A percentile compares a stretch with the other conserved stretches of the same genome.
These are phyloP conservation scores for Rhyacophila brunnea DNA, from an alignment of 1,140 invertebrate species.

Conservation along the genomic window DNA sequence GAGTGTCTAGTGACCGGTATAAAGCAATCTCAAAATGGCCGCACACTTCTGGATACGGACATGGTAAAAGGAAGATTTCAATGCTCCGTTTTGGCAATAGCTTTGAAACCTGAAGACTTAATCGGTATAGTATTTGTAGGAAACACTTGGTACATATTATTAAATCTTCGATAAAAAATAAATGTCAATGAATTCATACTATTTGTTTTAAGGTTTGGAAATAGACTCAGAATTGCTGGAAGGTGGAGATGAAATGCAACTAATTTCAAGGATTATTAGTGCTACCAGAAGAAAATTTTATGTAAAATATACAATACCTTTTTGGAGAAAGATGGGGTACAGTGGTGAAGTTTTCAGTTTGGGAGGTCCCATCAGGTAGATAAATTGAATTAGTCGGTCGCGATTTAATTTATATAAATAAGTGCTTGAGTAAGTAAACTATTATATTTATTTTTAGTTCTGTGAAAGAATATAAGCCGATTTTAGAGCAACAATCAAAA, in stretches of 20 bases:
- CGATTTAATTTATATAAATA: too few species aligned
- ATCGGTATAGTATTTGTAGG: too few species aligned
- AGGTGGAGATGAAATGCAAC: constrained; percentile 1
- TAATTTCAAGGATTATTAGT: background rate
- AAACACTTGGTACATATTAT: too few species aligned
- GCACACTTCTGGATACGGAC: too few species aligned
- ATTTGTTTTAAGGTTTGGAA: constrained; percentile 3
- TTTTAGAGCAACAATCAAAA: too few species aligned
- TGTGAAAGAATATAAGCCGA: too few species aligned
- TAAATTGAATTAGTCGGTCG: background rate
- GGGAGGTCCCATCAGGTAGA: constrained; percentile 7
- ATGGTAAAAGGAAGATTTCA: background rate
- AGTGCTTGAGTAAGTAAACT: too few species aligned
- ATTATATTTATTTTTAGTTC: too few species aligned
- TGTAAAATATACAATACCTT: constrained; percentile 4
- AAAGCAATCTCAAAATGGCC: too few species aligned
- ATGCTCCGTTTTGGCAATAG: background rate
- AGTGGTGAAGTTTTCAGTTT: constrained; percentile 15
- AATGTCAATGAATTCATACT: too few species aligned
- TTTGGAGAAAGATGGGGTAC: constrained; percentile 12
- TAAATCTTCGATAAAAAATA: too few species aligned
- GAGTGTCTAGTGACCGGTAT: too few species aligned
- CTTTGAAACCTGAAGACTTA: background rate
- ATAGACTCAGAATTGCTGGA: constrained; percentile 4
- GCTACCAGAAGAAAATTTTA: constrained; percentile 1